Evolutionary conservation across 2,113 vertebrate species (phyloP), one percentile per base, ranked within the genome.

Genomic region (Patagioenas fasciata): DNA sequence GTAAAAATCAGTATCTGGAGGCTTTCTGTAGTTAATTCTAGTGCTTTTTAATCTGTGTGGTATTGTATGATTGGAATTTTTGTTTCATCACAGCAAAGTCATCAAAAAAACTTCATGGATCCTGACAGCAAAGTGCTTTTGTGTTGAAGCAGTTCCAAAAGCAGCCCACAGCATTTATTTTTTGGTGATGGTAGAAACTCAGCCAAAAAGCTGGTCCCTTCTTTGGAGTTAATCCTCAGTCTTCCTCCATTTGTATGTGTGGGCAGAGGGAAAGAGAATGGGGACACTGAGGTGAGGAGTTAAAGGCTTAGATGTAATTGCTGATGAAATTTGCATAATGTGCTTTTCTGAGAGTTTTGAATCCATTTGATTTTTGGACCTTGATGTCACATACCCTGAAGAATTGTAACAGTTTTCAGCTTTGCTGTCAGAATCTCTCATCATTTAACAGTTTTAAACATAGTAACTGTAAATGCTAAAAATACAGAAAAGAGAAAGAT

Each of bases 81-180:
- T 87, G 50, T 83, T 93, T 88, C 72, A 65, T 50, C 26, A 42
- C 60, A 95, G 54, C 57, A 17, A 42, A 85, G 58, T 80, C 42
- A 15, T 80, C 85, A 75, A 93, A 93, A 90, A 29, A 88, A 80
- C 56, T 82, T 91, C 15, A 51, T 38, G 60, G 67, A 78, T 82
- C 58, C 42, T 93, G 79, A 93, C 77, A 93, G 89, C 23, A 36
- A 80, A 91, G 56, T 93, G 58, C 24, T 94, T 91, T 73, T 73
- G 25, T 71, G 80, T 83, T 94, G 79, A 95, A 93, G 56, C 36
- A 42, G 48, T 90, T 97, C 93, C 90, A 90, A 83, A 93, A 91
- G 60, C 85, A 83, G 67, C 82, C 87, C 44, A 85, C 78, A 67
- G 64, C 75, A n/a, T 96, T 93, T 88, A 69, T 75, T 93, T 91